Base-by-base conservation (phyloP, 2,113 vertebrate species). In the Clupea harengus region DNA sequence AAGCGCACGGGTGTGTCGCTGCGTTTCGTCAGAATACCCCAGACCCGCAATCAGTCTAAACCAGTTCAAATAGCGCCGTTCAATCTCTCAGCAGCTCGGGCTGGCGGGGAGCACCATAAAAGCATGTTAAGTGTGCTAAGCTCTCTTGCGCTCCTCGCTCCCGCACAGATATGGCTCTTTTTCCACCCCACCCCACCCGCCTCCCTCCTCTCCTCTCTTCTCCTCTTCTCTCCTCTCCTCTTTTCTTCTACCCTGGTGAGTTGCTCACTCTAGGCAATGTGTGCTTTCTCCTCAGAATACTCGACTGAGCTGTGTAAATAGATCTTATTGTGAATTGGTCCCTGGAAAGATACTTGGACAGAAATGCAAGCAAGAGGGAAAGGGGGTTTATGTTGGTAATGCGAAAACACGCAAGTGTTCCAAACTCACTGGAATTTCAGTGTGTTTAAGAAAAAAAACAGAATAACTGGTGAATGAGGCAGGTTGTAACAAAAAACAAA, bases 321-420 rank as follows among this genome's bases (percentile, higher is more conserved):
- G 87, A 94, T 93, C 93, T 94, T 89, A 89, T 89, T 93, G 92
- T 93, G 93, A 95, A 92, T 95, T 95, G 94, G 94, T 95, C 88
- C 89, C 85, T 85, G 86, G 81, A 90, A 89, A 83, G 82, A 86
- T 81, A 86, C 60, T 88, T 84, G 85, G 86, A 89, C 82, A 83
- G 83, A 82, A 87, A 89, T 75, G 78, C 72, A 78, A 78, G 72
- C 11, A 78, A 22, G 85, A 47, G 72, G 57, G 75, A 85, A 83
- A 60, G 47, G 80, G 81, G 72, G 39, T 83, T 86, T 80, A 80
- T 89, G 84, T 89, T 85, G 83, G 81, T 88, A 82, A 86, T 87
- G 60, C 80, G 87, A 84, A 85, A 82, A 64, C 67, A 85, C 86
- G 18, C 67, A 88, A 78, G 72, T 13, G 11, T 15, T 78, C 72